These are phyloP conservation scores for Octodon degus DNA, from an alignment of 2,113 vertebrate genomes.

Conservation along the genomic window DNA sequence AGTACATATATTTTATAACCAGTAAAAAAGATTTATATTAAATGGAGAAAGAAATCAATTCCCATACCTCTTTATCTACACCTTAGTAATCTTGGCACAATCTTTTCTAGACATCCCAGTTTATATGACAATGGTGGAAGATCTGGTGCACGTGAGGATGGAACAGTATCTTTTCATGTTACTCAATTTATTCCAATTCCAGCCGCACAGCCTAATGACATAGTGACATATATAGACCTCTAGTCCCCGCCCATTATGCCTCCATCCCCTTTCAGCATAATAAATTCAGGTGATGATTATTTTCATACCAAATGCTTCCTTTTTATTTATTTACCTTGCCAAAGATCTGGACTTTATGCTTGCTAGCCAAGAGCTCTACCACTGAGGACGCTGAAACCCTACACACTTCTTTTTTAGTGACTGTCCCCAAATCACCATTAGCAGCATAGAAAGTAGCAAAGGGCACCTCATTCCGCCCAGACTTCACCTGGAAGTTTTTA, in stretches of 20 bases:
- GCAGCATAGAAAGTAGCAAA: not conserved
- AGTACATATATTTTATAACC: constrained; percentile 7
- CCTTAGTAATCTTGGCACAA: not conserved
- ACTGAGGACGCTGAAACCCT: not conserved
- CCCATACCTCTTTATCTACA: not conserved
- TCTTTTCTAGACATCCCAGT: not conserved
- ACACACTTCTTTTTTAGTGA: not conserved
- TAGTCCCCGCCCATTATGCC: not conserved
- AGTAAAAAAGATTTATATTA: constrained; percentile 31
- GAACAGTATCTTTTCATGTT: not conserved
- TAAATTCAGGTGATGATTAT: not conserved
- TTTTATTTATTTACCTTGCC: not conserved
- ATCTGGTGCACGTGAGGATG: not conserved
- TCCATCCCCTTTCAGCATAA: not conserved
- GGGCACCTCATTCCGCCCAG: not conserved
- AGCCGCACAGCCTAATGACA: not conserved
- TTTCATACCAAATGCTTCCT: constrained; percentile 33
- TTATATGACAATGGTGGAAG: not conserved
- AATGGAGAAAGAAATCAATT: not conserved
- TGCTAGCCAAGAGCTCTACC: not conserved
- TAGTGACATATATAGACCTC: not conserved
- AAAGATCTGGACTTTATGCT: not conserved
- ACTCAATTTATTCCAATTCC: not conserved
- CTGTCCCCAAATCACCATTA: not conserved
- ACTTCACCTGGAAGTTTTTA: not conserved